Base-by-base conservation (phyloP, 2,797 vertebrate genomes). In the Labroides dimidiatus region DNA sequence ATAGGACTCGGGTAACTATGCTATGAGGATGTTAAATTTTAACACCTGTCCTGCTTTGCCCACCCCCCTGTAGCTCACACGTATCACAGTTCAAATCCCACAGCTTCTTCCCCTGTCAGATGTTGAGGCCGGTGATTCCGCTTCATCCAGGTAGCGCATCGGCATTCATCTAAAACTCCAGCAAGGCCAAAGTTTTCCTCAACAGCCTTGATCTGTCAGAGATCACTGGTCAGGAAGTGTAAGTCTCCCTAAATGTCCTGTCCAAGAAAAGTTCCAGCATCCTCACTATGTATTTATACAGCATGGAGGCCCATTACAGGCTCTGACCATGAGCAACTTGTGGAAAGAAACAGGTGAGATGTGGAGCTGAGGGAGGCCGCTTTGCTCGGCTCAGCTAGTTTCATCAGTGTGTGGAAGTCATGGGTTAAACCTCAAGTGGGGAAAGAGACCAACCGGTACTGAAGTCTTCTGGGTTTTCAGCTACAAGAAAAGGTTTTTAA, bases 261-360 rank as follows among this genome's bases (percentile, higher is more conserved):
- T 76, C 21, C 14, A 53, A 63, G 61, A 85, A n/a, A 84, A 73
- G 71, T 87, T 85, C 80, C 41, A 23, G 50, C 51, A 76, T 45
- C 53, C 72, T 86, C 73, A 73, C 56, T 74, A 81, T 89, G 81
- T 55, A 89, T 91, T 91, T 85, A 88, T 91, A 60, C 87, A 86
- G 83, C 73, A 87, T 63, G 53, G 76, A 87, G 44, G 50, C 54
- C 4, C 81, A 87, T 90, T 87, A 87, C 68, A 27, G 65, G 49
- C 42, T 70, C 82, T 80, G 83, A 86, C 81, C 74, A 67, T 80
- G 75, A 63, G 66, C 66, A 48, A 53, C 67, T 66, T 58, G 49
- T 75, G 63, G 43, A 54, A 76, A 53, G 74, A 71, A 87, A 72
- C 54, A 80, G 78, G 69, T 81, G 74, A 84, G 82, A 70, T 76